Evolutionary conservation across 2,113 vertebrate species (phyloP).

Genomic region (Ploceus nigricollis): DNA sequence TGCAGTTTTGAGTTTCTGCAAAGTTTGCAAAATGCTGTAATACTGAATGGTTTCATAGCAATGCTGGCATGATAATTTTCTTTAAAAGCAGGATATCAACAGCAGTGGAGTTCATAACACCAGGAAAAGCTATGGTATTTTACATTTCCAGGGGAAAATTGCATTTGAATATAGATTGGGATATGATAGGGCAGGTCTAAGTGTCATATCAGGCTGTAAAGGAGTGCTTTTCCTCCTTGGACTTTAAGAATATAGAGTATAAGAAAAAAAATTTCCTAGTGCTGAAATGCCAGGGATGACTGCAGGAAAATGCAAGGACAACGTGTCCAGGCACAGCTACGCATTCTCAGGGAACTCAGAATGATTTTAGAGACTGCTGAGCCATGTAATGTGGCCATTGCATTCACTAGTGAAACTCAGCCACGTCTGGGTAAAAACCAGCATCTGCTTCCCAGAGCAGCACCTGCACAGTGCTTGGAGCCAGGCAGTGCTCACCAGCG

Average conservation of each 20-base stretch:
- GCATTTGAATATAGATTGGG: background rate
- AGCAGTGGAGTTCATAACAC: background rate
- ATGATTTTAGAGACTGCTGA: background rate
- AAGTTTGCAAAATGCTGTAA: background rate
- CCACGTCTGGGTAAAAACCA: background rate
- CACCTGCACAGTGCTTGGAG: background rate
- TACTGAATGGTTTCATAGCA: background rate
- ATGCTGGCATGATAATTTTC: background rate
- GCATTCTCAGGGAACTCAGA: background rate
- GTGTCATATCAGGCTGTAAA: background rate
- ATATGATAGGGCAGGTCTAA: background rate
- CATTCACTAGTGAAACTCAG: background rate
- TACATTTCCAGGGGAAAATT: background rate
- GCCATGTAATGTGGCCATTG: background rate
- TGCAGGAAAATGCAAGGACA: background rate
- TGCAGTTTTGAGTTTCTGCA: background rate
- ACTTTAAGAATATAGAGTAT: background rate
- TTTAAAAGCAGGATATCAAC: background rate
- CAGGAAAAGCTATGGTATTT: background rate
- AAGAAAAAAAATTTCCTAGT: background rate
- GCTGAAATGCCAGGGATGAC: background rate
- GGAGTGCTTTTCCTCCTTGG: background rate
- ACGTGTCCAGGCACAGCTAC: fast-evolving
- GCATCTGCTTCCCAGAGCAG: background rate
- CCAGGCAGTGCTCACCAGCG: background rate